These are phyloP conservation scores for Prunella strophiata DNA, from an alignment of 2,797 vertebrate genomes.

Conservation along the genomic window DNA sequence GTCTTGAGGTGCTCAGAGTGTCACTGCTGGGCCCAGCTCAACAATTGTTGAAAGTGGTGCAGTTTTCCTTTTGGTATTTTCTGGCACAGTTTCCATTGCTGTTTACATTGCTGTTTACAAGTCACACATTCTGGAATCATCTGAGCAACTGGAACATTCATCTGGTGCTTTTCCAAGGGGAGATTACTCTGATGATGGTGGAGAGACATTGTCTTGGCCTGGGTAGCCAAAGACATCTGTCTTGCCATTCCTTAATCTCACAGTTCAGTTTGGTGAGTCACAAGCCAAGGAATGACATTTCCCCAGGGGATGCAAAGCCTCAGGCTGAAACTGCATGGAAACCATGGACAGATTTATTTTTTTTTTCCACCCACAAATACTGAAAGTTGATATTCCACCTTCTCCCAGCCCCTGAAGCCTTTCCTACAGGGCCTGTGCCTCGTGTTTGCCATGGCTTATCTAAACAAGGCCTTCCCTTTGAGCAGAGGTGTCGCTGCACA, in stretches of 20 bases:
- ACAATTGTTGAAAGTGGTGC: neutral
- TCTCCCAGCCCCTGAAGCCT: conserved; percentile 3
- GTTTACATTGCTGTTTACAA: conserved; percentile 15
- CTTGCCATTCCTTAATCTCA: neutral
- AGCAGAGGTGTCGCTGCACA: conserved; percentile 63
- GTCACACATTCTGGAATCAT: neutral
- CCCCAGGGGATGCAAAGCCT: neutral
- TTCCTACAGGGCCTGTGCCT: conserved; percentile 29
- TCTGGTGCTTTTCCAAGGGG: conserved; percentile 19
- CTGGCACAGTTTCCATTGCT: neutral
- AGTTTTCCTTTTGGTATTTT: neutral
- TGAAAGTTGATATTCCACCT: conserved; percentile 51
- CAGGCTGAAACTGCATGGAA: neutral
- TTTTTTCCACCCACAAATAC: neutral
- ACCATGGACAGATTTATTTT: neutral
- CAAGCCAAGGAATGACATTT: neutral
- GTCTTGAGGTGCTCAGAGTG: neutral
- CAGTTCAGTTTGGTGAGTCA: neutral
- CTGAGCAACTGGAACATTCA: neutral
- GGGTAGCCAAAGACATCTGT: neutral
- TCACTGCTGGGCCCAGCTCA: neutral
- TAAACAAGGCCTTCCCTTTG: conserved; percentile 45
- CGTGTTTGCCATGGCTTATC: conserved; percentile 43
- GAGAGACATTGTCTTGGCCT: neutral
- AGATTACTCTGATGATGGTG: neutral